These are phyloP conservation scores for Masnerella sp. DNA, from an alignment of 2,888 invertebrate genomes.

Conservation along the genomic window DNA sequence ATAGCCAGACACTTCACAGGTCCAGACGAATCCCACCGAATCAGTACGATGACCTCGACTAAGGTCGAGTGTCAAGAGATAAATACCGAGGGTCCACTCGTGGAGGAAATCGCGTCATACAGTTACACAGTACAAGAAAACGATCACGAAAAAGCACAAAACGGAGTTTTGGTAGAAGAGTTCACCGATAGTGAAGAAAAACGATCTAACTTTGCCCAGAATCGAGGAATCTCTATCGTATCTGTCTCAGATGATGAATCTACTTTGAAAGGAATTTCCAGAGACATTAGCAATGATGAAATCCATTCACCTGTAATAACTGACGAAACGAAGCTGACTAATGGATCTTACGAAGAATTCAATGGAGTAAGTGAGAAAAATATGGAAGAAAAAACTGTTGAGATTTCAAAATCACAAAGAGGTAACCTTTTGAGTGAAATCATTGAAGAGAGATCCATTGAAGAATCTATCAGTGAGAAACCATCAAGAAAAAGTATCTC, in stretches of 20 bases:
- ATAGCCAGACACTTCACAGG: constrained; percentile 78
- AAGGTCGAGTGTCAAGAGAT: constrained; percentile 81
- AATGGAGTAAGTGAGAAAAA: constrained; percentile 60
- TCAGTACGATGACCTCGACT: constrained; percentile 83
- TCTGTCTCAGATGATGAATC: constrained; percentile 83
- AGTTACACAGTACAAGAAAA: constrained; percentile 79
- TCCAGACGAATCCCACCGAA: constrained; percentile 81
- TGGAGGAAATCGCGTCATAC: constrained; percentile 82
- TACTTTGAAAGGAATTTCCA: constrained; percentile 80
- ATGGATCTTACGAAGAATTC: constrained; percentile 65
- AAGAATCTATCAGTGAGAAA: constrained; percentile 78
- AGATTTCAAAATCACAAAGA: constrained; percentile 63
- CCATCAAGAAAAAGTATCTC: constrained; percentile 13
- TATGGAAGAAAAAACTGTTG: constrained; percentile 62
- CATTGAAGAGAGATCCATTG: constrained; percentile 79
- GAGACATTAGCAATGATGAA: constrained; percentile 81
- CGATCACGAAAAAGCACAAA: constrained; percentile 66
- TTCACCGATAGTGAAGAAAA: constrained; percentile 78
- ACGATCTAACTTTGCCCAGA: constrained; percentile 74
- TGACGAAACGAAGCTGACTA: constrained; percentile 62
- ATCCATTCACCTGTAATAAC: constrained; percentile 73
- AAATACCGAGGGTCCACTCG: constrained; percentile 79
- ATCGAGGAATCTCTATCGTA: constrained; percentile 82
- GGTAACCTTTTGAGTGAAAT: constrained; percentile 69
- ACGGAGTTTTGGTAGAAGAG: constrained; percentile 75